Percentiles rank a stretch among this genome's conserved stretches.
These are phyloP conservation scores for Nyctibius grandis DNA, from an alignment of 2,797 vertebrate species.

Conservation along the genomic window DNA sequence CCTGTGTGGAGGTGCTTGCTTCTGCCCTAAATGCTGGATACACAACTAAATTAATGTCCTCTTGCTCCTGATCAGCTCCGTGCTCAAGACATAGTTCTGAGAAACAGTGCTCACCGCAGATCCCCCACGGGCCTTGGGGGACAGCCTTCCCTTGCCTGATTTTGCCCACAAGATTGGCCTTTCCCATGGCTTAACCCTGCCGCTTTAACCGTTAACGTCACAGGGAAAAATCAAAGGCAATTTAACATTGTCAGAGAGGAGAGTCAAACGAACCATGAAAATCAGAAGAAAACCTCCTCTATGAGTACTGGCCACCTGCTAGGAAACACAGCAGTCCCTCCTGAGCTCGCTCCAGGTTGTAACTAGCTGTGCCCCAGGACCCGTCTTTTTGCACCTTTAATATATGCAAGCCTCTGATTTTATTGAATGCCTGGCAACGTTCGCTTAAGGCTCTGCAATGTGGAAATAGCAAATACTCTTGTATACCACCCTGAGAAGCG, in stretches of 20 bases:
- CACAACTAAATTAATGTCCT: neutral
- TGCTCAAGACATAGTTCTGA: neutral
- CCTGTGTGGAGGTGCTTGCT: neutral
- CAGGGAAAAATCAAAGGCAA: neutral
- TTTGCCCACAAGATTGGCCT: neutral
- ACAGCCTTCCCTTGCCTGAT: neutral
- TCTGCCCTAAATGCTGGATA: neutral
- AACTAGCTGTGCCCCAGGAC: neutral
- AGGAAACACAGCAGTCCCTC: neutral
- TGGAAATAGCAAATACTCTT: neutral
- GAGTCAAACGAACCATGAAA: neutral
- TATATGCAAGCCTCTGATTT: neutral
- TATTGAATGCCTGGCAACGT: neutral
- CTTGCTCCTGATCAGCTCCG: neutral
- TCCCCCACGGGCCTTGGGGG: rapidly evolving
- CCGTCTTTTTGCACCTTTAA: neutral
- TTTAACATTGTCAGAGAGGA: neutral
- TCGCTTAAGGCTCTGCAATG: neutral
- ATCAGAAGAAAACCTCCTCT: neutral
- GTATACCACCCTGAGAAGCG: neutral
- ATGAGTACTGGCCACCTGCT: neutral
- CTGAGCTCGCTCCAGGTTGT: neutral
- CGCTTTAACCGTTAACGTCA: neutral
- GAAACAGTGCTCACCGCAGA: neutral
- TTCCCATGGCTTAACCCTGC: neutral